Evolutionary conservation across 2,888 invertebrate genomes (phyloP), one percentile per base, ranked within the genome.

Genomic region (Atethmia centrago): DNA sequence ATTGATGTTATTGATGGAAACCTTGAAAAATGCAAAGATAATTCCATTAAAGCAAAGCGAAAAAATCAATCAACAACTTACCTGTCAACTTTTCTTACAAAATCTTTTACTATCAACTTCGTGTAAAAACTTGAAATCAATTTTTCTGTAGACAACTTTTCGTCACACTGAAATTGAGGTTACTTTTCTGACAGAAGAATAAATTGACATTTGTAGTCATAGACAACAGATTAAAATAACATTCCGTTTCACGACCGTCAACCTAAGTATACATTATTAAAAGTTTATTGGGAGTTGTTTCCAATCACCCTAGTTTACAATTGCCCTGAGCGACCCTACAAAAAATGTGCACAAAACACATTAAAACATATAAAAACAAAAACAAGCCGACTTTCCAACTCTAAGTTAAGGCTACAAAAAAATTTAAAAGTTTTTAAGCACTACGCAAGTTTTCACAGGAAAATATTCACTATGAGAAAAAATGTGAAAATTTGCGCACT

Each of bases 11-110:
- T 49, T n/a, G 12, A 10, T 31, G 31, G 49, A 49, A 63, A 63
- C 49, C n/a, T 49, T 21, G 56, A 66, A 66, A 56, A 66, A 66
- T 28, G 28, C 56, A 66, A 55, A 31, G 28, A 2, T 25, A 5
- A 61, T 61, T 61, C 28, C 45, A 56, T 28, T 56, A 42, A 42
- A 66, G 31, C 19, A 66, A 12, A 66, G 66, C 14, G 10, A 40
- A 45, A 56, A 66, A 66, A 66, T 10, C 40, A 56, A 66, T 66
- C 16, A 67, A 58, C 67, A 47, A 19, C 47, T 56, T 56, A 61
- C 62, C 28, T 16, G 47, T 21, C 45, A 28, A 62, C 28, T 36
- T 28, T 51, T 49, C n/a, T 14, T 64, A 51, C 0, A 61, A n/a
- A 36, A 19, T 59, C 19, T 28, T 63, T n/a, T 31, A 14, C 8